These are phyloP conservation scores for Laticauda laticaudata DNA, from an alignment of 2,113 vertebrate species.

Conservation along the genomic window DNA sequence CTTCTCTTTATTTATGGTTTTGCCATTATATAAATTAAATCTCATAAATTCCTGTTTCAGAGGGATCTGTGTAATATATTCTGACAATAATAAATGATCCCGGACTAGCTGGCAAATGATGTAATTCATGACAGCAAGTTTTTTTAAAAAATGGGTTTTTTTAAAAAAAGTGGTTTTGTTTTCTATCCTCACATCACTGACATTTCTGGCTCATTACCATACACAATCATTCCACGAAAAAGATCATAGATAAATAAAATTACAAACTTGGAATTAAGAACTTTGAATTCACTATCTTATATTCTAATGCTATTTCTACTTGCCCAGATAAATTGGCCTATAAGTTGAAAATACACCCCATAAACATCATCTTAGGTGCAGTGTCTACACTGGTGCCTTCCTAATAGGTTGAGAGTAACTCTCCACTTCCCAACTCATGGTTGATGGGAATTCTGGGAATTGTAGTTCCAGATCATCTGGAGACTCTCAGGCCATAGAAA, in stretches of 20 bases:
- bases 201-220: slow-evolving; percentile 48
- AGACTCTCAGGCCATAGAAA: background rate
- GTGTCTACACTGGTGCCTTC: background rate
- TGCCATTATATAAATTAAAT: slow-evolving; percentile 7
- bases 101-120: background rate
- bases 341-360: background rate
- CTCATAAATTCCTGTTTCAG: slow-evolving; percentile 6
- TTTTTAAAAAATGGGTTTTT: slow-evolving; percentile 6
- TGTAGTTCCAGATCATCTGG: background rate
- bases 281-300: slow-evolving; percentile 17
- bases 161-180: background rate
- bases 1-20: background rate
- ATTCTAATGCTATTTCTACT: slow-evolving; percentile 5
- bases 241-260: slow-evolving; percentile 34
- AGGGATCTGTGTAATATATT: slow-evolving; percentile 15
- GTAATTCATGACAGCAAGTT: background rate
- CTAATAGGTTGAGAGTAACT: background rate
- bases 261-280: slow-evolving; percentile 25
- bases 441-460: background rate
- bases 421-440: background rate
- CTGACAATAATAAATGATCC: background rate
- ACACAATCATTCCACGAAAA: slow-evolving; percentile 12
- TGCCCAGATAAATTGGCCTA: background rate
- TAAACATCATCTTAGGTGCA: background rate
- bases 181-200: background rate